Base-by-base conservation (phyloP, 1,140 invertebrate species). In the Monomorium pharaonis region DNA sequence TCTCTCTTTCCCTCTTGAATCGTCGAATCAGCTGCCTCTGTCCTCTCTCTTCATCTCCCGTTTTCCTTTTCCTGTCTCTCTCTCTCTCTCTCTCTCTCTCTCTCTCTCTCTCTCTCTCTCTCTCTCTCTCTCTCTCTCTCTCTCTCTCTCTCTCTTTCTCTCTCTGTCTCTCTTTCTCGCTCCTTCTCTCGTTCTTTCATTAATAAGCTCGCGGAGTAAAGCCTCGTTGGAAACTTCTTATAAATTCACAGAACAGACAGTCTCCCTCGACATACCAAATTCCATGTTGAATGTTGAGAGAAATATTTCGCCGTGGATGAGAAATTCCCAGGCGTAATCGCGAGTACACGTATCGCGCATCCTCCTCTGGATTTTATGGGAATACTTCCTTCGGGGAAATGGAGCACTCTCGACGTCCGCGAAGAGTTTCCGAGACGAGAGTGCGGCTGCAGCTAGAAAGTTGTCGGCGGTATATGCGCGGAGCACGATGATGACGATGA, bases 361-460 rank as follows among this genome's bases (percentile, higher is more conserved):
- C 24, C 5, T 67, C 16, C n/a, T 21, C 9, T 47, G 10, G 33
- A 5, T 56, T 86, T 62, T 10, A 83, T n/a, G 86, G 63, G 69
- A 85, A 89, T 60, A 49, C 77, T 49, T 42, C 69, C 60, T 54
- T 67, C 56, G n/a, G 54, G 33, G 47, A 27, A 67, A 60, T 47
- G 58, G 62, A 62, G 49, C 60, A 62, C 78, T 49, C 24, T 30
- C 33, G 65, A 42, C 67, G 49, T 21, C 21, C 62, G 69, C 62
- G 33, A 30, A 18, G 81, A 83, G 24, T 58, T 33, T 21, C 44
- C 33, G 58, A 70, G 80, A 87, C 56, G 70, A 42, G 49, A 58
- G 16, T 21, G 54, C 44, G 14, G 9, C 27, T 21, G 78, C 56
- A 84, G 77, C 76, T 89, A 74, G 65, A 90, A 89, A 88, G 83